Evolutionary conservation across 2,113 vertebrate species (phyloP).

Genomic region (Morphnarchus princeps): DNA sequence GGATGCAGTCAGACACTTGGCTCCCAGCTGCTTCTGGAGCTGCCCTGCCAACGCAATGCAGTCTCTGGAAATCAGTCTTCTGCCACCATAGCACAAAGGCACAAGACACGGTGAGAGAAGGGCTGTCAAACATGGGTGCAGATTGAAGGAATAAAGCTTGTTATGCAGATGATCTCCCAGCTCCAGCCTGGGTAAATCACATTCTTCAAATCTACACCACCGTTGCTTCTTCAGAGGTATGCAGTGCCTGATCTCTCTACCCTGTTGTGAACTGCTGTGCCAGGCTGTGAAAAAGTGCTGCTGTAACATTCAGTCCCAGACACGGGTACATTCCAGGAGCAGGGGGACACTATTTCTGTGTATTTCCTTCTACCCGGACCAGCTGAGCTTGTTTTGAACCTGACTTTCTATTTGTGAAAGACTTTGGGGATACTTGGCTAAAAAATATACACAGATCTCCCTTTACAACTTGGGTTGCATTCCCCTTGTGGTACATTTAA

Average conservation of each 20-base stretch:
- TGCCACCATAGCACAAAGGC: background rate
- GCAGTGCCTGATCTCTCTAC: background rate
- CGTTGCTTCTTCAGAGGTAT: background rate
- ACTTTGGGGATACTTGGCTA: background rate
- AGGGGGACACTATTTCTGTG: background rate
- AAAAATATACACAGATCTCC: background rate
- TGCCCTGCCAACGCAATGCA: background rate
- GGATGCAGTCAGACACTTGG: background rate
- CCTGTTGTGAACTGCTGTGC: background rate
- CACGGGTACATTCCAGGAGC: conserved; percentile 14
- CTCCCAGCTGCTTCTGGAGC: background rate
- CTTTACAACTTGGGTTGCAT: background rate
- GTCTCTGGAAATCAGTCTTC: background rate
- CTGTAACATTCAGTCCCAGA: conserved; percentile 44
- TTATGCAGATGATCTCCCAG: background rate
- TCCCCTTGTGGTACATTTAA: background rate
- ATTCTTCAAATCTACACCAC: background rate
- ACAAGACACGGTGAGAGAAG: background rate
- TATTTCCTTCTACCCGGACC: background rate
- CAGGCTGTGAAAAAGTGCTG: background rate
- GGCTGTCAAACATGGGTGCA: background rate
- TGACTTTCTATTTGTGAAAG: conserved; percentile 12
- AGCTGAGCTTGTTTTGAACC: conserved; percentile 25
- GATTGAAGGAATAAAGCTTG: background rate
- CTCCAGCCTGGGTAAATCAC: background rate